Evolutionary conservation across 23 tunicate genomes (phyloP), one percentile per base, ranked within the genome.

Genomic region (Pegea sp.): DNA sequence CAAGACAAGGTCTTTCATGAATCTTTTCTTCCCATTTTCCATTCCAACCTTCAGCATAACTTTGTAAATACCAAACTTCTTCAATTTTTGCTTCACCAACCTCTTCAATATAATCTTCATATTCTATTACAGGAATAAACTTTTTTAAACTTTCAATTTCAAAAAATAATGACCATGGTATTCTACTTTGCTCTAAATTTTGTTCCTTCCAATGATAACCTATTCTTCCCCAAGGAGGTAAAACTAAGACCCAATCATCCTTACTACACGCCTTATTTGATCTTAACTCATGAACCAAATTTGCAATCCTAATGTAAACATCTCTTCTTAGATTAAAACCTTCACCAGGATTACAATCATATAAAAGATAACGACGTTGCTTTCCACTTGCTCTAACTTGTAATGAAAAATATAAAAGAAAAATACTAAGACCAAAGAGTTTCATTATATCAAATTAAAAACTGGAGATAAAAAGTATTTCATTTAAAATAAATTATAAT

Each of bases 191-290:
- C 28, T 89, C 98, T 76, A 89, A 54, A 32, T 67, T 71, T 31
- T 55, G 49, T 27, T 89, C 98, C 56, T 71, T 77, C 98, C 98
- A 89, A 52, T 89, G 98, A 46, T 77, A 89, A 3, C 98, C 79
- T 22, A 89, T 89, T 49, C 98, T 61, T 22, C 98, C 98, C 98
- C 98, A 89, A 22, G 98, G 91, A n/a, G 98, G 98, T 32, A 89
- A 61, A 31, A 89, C 98, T 31, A 89, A 44, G 18, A 74, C 77
- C 98, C 98, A 89, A 28, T 89, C 76, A 59, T 65, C 62, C 11
- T 57, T 43, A 34, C 56, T 52, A 33, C 72, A 74, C 34, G 34
- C 18, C 42, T 70, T 42, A 29, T 62, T 54, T 26, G 43, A n/a
- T 34, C 62, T 43, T 26, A 77, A 21, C 0, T 24, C 24, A 21